Base-by-base conservation (phyloP, 2,113 vertebrate species). In the Girardinichthys multiradiatus region DNA sequence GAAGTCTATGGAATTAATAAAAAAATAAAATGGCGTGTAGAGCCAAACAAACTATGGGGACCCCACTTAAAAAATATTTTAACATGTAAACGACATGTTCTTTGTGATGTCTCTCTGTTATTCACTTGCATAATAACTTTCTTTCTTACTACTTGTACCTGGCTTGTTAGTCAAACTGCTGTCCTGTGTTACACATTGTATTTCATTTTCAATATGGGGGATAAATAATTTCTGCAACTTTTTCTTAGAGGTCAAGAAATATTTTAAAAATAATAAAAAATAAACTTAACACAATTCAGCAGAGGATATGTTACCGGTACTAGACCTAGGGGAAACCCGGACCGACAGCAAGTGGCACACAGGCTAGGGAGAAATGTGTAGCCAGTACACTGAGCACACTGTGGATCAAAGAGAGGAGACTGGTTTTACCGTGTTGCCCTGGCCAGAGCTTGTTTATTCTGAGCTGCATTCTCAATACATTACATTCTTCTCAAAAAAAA, bases 191-290 rank as follows among this genome's bases (percentile, higher is more conserved):
- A 35, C 35, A 42, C 21, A 60, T 63, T 70, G 35, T 35, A 63
- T 70, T 68, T 37, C 15, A 45, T 42, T 75, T 59, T 70, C 66
- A 19, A 67, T 60, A 57, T 57, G 39, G 57, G n/a, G 31, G 70
- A 63, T 77, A 24, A 54, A n/a, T 54, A 54, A 24, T 24, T 68
- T 80, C 39, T 68, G 37, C 30, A 75, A 63, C 54, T 48, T 61
- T 62, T 29, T 60, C 69, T 24, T 37, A 70, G 71, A 64, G 62
- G 70, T 74, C 57, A 63, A 79, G 63, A 58, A 70, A 68, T 48
- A 57, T 33, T 57, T 26, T n/a, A 54, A 54, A 9, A 24, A 51
- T 39, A 12, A 59, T 37, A 45, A 17, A 33, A 9, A 13, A 30
- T 2, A 30, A 42, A 63, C 57, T 15, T 28, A 57, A 9, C 12